Conservation (phyloP, 1,140 invertebrate species). For the Dinoponera quadriceps region DNA sequence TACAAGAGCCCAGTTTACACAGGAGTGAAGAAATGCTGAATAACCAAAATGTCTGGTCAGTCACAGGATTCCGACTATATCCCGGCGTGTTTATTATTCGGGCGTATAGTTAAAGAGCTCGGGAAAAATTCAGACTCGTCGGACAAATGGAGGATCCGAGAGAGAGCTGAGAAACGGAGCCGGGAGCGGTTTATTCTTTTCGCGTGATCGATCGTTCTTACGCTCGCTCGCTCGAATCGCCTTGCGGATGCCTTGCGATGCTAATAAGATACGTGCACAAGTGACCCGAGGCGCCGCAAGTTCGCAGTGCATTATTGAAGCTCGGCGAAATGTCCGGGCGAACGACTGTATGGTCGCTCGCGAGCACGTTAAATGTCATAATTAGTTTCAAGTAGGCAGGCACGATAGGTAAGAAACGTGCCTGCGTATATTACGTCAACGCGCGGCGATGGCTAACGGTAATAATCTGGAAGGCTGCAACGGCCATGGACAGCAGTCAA, state of each 20-base stretch:
- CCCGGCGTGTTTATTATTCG: no score
- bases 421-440: slow-evolving; percentile 61
- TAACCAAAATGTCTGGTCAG: no score
- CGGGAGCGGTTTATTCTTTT: slow-evolving; percentile 23
- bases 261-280: slow-evolving; percentile 35
- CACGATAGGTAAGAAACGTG: slow-evolving; percentile 44
- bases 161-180: background rate
- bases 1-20: no score
- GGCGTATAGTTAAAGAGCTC: no score
- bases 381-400: slow-evolving; percentile 57
- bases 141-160: background rate
- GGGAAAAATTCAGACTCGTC: background rate
- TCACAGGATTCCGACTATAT: no score
- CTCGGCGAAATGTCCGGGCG: slow-evolving; percentile 7
- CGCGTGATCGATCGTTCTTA: background rate
- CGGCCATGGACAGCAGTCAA: slow-evolving; percentile 53
- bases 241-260: slow-evolving; percentile 16
- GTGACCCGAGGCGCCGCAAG: slow-evolving; percentile 36
- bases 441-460: slow-evolving; percentile 63
- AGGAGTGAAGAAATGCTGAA: no score
- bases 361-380: slow-evolving; percentile 43
- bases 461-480: slow-evolving; percentile 63
- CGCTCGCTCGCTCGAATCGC: slow-evolving; percentile 2
- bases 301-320: slow-evolving; percentile 33
- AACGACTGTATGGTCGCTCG: slow-evolving; percentile 30